phyloP scores from a whole-genome alignment of 2,888 invertebrate species.

The Nasonovia ribisnigri region DNA sequence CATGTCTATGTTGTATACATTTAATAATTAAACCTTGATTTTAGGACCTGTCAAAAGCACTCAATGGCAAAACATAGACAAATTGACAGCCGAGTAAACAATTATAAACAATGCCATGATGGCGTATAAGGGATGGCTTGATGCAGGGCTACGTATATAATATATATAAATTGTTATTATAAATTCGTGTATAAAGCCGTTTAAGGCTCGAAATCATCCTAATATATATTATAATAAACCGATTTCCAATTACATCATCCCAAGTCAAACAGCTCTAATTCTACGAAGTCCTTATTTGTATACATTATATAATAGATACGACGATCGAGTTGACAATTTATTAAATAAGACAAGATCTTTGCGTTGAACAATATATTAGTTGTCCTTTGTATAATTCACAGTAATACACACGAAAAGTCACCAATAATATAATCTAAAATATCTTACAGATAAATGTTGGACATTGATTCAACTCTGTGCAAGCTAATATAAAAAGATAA shows the following conservation, averaged over 20 bases:
- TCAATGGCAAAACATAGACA: neutral
- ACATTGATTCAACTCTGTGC: neutral
- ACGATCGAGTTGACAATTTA: neutral
- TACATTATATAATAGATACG: neutral
- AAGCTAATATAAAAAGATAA: neutral
- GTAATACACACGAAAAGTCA: neutral
- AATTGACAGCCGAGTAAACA: neutral
- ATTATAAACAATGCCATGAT: neutral
- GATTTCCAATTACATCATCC: neutral
- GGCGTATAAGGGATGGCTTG: neutral
- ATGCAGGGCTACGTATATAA: neutral
- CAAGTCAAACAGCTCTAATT: neutral
- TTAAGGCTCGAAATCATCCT: neutral
- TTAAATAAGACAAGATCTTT: neutral
- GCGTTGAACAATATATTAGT: neutral
- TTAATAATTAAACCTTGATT: neutral
- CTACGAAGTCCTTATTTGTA: neutral
- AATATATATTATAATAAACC: neutral
- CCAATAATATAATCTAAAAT: neutral
- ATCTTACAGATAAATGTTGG: neutral
- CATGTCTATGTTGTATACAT: neutral
- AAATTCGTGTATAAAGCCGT: neutral
- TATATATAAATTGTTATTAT: too few relatives aligned
- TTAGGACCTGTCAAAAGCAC: neutral
- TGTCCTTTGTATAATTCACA: neutral